Evolutionary conservation across 2,113 vertebrate genomes (phyloP).

Genomic region (Crotalus helleri): DNA sequence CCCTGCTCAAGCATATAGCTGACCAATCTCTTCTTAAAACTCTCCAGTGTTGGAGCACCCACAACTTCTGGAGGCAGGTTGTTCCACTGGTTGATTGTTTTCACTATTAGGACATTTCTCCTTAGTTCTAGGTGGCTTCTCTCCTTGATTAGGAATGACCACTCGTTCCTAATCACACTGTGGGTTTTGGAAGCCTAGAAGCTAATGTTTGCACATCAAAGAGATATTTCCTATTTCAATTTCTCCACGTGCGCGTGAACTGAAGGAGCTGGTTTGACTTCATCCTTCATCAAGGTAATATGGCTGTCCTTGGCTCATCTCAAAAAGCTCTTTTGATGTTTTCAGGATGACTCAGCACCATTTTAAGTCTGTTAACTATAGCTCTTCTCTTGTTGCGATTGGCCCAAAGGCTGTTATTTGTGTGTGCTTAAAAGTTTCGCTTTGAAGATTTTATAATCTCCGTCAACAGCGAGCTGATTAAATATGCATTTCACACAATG

Average conservation of each 20-base stretch:
- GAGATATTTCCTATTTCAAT: constrained; percentile 7
- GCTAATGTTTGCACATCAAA: background rate
- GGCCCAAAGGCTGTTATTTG: background rate
- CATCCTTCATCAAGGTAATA: constrained; percentile 22
- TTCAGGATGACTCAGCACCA: constrained; percentile 47
- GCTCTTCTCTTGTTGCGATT: constrained; percentile 1
- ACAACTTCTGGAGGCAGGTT: background rate
- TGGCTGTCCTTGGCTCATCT: background rate
- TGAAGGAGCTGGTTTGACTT: constrained; percentile 26
- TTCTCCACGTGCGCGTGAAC: fast-evolving
- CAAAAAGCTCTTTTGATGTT: constrained; percentile 25
- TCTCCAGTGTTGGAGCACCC: background rate
- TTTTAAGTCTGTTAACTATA: constrained; percentile 18
- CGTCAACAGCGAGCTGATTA: constrained; percentile 25
- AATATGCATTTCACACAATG: background rate
- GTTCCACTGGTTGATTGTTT: background rate
- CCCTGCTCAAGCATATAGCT: too few relatives aligned
- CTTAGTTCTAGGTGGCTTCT: background rate
- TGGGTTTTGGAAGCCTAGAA: background rate
- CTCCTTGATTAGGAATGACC: background rate
- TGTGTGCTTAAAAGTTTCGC: constrained; percentile 16
- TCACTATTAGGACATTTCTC: too few relatives aligned
- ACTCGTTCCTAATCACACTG: background rate
- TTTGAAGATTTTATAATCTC: constrained; percentile 42
- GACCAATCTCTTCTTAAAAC: too few relatives aligned